Evolutionary conservation across 2,888 invertebrate genomes (phyloP).

Genomic region (Vannuccia rotundouncinata): DNA sequence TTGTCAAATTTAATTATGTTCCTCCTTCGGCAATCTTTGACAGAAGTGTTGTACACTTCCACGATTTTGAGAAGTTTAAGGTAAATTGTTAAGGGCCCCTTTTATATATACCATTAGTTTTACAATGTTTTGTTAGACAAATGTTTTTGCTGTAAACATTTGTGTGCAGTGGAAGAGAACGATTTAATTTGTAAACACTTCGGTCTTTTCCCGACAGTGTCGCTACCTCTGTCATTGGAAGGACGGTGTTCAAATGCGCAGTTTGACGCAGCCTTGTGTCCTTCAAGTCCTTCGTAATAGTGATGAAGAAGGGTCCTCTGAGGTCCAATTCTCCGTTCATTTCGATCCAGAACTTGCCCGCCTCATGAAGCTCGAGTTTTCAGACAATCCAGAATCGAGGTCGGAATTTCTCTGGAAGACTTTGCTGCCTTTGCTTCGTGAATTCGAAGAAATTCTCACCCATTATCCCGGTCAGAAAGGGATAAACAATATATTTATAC

Average conservation of each 20-base stretch:
- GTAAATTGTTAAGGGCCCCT: not conserved
- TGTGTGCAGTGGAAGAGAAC: no score
- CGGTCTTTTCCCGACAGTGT: no score
- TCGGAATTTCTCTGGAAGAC: not conserved
- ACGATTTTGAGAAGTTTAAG: slow-evolving; percentile 17
- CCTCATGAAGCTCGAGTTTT: not conserved
- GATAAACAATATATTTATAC: no score
- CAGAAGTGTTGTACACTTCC: not conserved
- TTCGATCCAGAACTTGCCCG: slow-evolving; percentile 6
- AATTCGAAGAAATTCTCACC: not conserved
- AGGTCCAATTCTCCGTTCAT: not conserved
- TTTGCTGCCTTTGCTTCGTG: not conserved
- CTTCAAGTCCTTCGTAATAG: not conserved
- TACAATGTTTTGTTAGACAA: no score
- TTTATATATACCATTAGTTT: no score
- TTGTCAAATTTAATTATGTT: not conserved
- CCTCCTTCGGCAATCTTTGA: slow-evolving; percentile 4
- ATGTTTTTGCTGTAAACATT: no score
- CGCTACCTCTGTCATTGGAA: slow-evolving; percentile 21
- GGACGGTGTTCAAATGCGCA: slow-evolving; percentile 19
- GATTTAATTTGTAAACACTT: no score
- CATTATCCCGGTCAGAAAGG: slow-evolving; percentile 10
- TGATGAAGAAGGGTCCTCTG: not conserved
- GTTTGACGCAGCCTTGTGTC: not conserved
- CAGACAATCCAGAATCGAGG: not conserved